Evolutionary conservation across 2,113 vertebrate genomes (phyloP).

Genomic region (Mohoua ochrocephala): DNA sequence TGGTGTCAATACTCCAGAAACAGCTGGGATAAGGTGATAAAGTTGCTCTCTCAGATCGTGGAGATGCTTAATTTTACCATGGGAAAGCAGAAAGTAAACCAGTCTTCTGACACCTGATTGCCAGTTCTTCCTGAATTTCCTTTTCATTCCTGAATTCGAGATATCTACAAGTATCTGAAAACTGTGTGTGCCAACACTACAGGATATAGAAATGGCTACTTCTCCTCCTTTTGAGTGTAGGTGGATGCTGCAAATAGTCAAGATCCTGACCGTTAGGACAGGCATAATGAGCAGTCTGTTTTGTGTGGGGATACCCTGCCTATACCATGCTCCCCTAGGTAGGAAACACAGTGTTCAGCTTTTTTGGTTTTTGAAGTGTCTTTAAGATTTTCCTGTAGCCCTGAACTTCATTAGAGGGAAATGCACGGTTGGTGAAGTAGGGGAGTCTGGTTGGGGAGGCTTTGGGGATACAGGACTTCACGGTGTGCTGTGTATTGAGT

Average conservation of each 20-base stretch:
- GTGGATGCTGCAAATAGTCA: neutral
- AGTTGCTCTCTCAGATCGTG: neutral
- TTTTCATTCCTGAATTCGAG: neutral
- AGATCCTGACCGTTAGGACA: neutral
- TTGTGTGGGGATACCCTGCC: neutral
- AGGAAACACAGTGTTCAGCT: neutral
- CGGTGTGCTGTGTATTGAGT: neutral
- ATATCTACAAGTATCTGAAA: neutral
- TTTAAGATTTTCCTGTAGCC: neutral
- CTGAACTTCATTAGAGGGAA: neutral
- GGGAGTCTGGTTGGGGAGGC: neutral
- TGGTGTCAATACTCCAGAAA: neutral
- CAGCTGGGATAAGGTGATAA: neutral
- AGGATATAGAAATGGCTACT: neutral
- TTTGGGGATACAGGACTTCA: neutral
- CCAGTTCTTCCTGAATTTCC: neutral
- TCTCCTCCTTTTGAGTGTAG: neutral
- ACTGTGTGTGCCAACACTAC: neutral
- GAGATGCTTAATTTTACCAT: neutral
- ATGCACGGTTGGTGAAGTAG: neutral
- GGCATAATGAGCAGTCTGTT: neutral
- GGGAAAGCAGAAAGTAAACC: neutral
- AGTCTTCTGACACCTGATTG: neutral
- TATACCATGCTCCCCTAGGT: neutral
- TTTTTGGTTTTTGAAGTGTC: neutral